A percentile compares a stretch with the other conserved stretches of the same genome.
Conservation (phyloP, 2,888 invertebrate species). For the Resseliella maxima region DNA sequence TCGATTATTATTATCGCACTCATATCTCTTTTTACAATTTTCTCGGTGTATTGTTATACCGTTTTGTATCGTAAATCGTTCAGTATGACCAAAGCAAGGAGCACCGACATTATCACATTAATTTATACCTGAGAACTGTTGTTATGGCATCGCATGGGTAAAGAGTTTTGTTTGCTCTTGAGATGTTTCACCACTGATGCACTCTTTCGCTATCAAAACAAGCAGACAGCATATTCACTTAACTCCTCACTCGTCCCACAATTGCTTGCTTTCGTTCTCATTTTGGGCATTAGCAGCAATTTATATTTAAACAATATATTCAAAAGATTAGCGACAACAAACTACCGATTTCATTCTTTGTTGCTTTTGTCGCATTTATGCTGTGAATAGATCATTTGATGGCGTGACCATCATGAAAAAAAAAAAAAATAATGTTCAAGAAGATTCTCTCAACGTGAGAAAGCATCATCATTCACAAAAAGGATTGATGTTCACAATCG, state of each 20-base stretch:
- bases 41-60: constrained; percentile 27
- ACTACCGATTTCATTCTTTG: background rate
- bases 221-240: background rate
- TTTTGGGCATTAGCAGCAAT: background rate
- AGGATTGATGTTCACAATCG: background rate
- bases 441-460: constrained; percentile 6
- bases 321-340: constrained; percentile 51
- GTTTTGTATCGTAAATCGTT: constrained; percentile 50
- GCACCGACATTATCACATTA: constrained; percentile 21
- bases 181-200: constrained; percentile 46
- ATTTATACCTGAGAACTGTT: constrained; percentile 29
- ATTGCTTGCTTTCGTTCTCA: background rate
- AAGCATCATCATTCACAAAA: background rate
- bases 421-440: background rate
- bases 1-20: constrained; percentile 53
- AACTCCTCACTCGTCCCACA: background rate
- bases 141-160: background rate
- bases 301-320: constrained; percentile 42
- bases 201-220: background rate
- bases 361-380: constrained; percentile 1
- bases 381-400: constrained; percentile 9
- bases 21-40: constrained; percentile 1
- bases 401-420: background rate
- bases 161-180: background rate
- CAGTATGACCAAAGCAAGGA: constrained; percentile 24